phyloP scores from a whole-genome alignment of 2,113 vertebrate species.

The Dermatemys mawii region DNA sequence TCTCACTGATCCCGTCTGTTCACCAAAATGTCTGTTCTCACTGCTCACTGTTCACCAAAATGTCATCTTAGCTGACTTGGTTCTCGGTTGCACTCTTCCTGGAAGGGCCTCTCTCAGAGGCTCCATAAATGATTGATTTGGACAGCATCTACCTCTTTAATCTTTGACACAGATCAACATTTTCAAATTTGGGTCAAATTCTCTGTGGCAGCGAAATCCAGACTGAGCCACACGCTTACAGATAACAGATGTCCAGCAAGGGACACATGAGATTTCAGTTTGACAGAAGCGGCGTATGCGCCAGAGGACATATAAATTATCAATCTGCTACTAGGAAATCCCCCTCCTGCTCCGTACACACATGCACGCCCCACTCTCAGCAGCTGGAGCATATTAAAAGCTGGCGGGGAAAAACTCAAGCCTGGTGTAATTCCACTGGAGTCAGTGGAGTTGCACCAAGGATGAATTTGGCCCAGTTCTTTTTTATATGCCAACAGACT shows the following conservation, averaged over 20 bases:
- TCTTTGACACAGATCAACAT: neutral
- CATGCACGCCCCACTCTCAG: fast-evolving
- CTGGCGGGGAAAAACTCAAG: neutral
- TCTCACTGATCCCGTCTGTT: neutral
- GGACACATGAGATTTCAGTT: conserved; percentile 25
- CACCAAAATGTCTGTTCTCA: conserved; percentile 24
- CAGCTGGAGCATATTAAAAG: conserved; percentile 56
- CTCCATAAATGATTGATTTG: neutral
- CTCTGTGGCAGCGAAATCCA: neutral
- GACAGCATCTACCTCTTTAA: neutral
- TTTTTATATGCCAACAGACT: conserved; percentile 58
- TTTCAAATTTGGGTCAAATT: neutral
- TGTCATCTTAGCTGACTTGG: conserved; percentile 36
- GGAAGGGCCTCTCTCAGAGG: conserved; percentile 37
- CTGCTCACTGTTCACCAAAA: conserved; percentile 12
- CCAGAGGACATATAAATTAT: conserved; percentile 38
- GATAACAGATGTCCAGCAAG: conserved; percentile 37
- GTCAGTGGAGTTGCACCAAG: neutral
- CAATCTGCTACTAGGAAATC: conserved; percentile 32
- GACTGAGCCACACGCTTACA: conserved; percentile 28
- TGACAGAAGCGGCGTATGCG: neutral
- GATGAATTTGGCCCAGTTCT: neutral
- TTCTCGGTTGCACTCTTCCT: conserved; percentile 46
- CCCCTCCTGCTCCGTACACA: neutral
- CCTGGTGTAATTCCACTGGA: neutral